A percentile compares a stretch with the other conserved stretches of the same genome.
Evolutionary conservation across 2,888 invertebrate species (phyloP).

Genomic region (Aethes cnicana): DNA sequence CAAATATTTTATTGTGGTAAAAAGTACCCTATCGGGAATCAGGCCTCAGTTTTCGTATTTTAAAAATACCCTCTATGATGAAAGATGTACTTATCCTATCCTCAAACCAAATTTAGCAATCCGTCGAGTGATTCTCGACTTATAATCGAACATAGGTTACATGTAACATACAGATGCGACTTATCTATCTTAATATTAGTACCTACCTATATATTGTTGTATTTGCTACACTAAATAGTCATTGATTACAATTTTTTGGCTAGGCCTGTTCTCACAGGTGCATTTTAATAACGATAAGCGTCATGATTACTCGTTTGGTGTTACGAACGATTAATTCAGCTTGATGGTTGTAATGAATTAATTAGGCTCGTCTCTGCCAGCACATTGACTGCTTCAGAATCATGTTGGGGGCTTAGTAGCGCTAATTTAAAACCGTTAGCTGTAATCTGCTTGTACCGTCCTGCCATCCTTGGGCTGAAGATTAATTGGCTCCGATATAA

Average conservation of each 20-base stretch:
- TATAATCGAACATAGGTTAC: too few relatives aligned
- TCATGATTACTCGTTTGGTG: background rate
- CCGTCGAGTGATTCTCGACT: too few relatives aligned
- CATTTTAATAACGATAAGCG: background rate
- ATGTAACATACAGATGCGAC: too few relatives aligned
- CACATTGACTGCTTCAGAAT: background rate
- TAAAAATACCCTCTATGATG: too few relatives aligned
- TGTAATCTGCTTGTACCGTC: background rate
- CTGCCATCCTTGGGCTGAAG: background rate
- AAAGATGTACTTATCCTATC: too few relatives aligned
- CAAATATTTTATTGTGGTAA: too few relatives aligned
- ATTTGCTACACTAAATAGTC: constrained; percentile 11
- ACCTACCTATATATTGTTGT: constrained; percentile 9
- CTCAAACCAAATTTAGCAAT: too few relatives aligned
- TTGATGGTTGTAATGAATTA: background rate
- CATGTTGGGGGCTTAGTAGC: too few relatives aligned
- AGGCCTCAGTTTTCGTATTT: too few relatives aligned
- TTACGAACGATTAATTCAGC: background rate
- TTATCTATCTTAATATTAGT: too few relatives aligned
- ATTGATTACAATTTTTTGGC: constrained; percentile 24
- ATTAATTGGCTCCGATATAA: constrained; percentile 13
- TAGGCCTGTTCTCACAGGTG: constrained; percentile 12
- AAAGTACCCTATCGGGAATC: too few relatives aligned
- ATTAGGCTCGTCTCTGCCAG: constrained; percentile 6
- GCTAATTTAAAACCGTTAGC: background rate